Evolutionary conservation across 2,888 invertebrate species (phyloP), one percentile per base, ranked within the genome.

Genomic region (Erebia palarica): DNA sequence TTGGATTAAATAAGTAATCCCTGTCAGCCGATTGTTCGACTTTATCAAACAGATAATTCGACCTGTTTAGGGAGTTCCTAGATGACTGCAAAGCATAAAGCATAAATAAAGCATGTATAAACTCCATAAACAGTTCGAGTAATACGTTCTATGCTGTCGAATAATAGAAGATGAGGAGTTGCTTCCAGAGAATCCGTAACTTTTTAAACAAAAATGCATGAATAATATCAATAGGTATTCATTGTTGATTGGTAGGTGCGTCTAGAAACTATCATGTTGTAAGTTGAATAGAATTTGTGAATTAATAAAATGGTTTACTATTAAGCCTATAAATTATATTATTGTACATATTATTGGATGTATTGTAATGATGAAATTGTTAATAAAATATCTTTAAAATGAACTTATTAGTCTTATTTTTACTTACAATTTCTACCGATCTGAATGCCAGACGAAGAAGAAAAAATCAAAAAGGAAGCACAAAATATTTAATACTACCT

Each of bases 301-400:
- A 65, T 64, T 10, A 18, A 18, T 14, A 55, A 70, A 53, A 58
- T 68, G 71, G 60, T 67, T 55, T 18, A 53, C 44, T 57, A 67
- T 74, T 36, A 36, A 70, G 65, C 53, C n/a, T 10, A 16, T 71
- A 70, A 70, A 58, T 69, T 66, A 70, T 70, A 71, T 73, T 76
- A 74, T 73, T 78, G 75, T 77, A 77, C 73, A 78, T 76, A 76
- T 75, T 75, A 73, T 65, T 71, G 44, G 68, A 70, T 69, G 71
- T 55, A 74, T 68, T 70, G 55, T 69, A 75, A 74, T 74, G 55
- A 68, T 69, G 51, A 73, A 71, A 70, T 73, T 74, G 74, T 73
- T 76, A 75, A 7, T 69, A 75, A 73, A 75, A 47, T 73, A 21
- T 18, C 59, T 27, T 51, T 47, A 14, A 65, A 60, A 66, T 58